Conservation (phyloP, 2,888 invertebrate genomes). For the Cephus sareptanus region DNA sequence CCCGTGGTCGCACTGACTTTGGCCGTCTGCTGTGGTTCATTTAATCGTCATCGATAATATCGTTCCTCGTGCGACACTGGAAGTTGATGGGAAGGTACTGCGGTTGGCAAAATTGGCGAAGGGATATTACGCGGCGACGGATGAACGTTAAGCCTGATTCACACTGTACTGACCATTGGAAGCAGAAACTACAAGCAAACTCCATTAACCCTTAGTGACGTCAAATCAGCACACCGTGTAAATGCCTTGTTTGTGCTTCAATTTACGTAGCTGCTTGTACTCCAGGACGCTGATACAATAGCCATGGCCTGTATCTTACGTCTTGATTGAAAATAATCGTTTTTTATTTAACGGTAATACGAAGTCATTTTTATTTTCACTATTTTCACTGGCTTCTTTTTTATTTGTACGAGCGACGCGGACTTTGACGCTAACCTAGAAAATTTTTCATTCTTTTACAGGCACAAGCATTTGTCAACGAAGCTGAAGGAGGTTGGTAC, state of each 20-base stretch:
- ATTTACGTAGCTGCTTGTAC: background rate
- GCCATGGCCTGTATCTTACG: background rate
- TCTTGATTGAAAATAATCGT: background rate
- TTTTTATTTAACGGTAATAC: background rate
- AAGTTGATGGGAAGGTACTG: background rate
- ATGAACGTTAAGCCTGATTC: background rate
- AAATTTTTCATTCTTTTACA: background rate
- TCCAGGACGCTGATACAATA: background rate
- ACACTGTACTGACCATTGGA: conserved; percentile 3
- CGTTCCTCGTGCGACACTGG: background rate
- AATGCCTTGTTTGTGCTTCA: background rate
- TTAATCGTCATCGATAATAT: background rate
- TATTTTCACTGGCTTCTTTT: too few species aligned
- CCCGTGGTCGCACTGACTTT: background rate
- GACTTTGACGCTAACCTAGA: background rate
- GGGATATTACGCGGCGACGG: background rate
- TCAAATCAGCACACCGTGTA: background rate
- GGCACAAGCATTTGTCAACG: background rate
- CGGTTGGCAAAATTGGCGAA: background rate
- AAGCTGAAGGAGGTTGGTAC: background rate
- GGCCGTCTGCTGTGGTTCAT: background rate
- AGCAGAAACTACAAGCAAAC: conserved; percentile 1
- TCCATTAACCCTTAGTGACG: conserved; percentile 1
- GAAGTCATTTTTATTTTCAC: background rate
- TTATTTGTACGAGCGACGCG: background rate